A percentile compares a stretch with the other conserved stretches of the same genome.
Conservation (phyloP, 2,113 vertebrate species). For the Pao palembangensis region DNA sequence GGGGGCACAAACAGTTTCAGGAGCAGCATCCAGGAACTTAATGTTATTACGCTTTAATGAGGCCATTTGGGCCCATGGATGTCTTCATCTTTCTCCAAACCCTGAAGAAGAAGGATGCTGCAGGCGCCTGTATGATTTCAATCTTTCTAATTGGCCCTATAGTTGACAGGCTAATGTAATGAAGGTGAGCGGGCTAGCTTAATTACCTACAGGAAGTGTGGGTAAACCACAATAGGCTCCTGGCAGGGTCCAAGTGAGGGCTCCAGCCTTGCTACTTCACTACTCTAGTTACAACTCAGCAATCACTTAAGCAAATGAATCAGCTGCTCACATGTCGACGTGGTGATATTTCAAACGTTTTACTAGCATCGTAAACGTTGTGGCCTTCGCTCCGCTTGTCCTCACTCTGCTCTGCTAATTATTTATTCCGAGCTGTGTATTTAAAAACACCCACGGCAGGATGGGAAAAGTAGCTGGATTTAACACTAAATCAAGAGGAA, state of each 20-base stretch:
- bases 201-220: constrained; percentile 41
- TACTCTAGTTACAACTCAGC: constrained; percentile 52
- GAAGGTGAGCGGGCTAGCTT: constrained; percentile 32
- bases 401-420: constrained; percentile 45
- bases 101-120: constrained; percentile 32
- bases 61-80: constrained; percentile 47
- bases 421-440: constrained; percentile 58
- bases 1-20: constrained; percentile 5
- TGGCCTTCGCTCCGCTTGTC: constrained; percentile 19
- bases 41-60: constrained; percentile 65
- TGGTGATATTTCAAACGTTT: constrained; percentile 64
- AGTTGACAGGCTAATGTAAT: constrained; percentile 62
- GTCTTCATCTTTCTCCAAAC: constrained; percentile 53
- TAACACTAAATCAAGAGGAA: constrained; percentile 27
- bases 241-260: constrained; percentile 14
- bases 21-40: constrained; percentile 21
- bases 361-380: constrained; percentile 61
- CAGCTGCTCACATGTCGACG: constrained; percentile 40
- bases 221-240: constrained; percentile 32
- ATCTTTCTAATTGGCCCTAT: constrained; percentile 64
- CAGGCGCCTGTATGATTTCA: constrained; percentile 60
- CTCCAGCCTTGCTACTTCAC: neutral
- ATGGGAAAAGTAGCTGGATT: constrained; percentile 30
- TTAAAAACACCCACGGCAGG: constrained; percentile 11
- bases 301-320: constrained; percentile 72